phyloP scores from a whole-genome alignment of 2,113 vertebrate species.

The Pygathrix nemaeus region DNA sequence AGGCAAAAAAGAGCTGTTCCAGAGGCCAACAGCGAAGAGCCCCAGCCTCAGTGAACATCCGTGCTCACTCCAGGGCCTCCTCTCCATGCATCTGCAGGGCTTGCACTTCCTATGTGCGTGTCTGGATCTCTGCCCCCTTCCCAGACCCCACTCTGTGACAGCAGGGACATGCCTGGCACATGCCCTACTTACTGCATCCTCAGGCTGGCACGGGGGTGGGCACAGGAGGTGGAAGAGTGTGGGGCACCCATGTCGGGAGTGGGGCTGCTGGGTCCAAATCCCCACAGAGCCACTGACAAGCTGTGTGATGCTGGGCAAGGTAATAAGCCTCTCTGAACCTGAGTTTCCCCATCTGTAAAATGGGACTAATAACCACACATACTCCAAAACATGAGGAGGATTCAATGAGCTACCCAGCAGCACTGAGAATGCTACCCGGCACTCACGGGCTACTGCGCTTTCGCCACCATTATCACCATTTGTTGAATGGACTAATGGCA shows the following conservation, averaged over 20 bases:
- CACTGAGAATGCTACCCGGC: neutral
- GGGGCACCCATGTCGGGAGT: neutral
- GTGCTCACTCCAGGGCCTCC: rapidly evolving
- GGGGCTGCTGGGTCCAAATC: neutral
- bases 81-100: neutral
- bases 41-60: neutral
- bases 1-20: neutral
- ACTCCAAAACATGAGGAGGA: neutral
- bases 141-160: neutral
- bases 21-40: neutral
- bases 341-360: neutral
- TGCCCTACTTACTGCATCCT: rapidly evolving
- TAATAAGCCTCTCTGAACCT: neutral
- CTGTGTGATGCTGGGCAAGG: neutral
- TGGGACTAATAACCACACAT: too few species aligned
- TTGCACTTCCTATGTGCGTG: neutral
- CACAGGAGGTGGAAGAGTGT: rapidly evolving
- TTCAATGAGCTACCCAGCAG: neutral
- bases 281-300: neutral
- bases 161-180: neutral
- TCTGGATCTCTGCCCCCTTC: neutral
- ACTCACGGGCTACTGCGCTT: rapidly evolving
- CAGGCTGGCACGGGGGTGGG: too few species aligned
- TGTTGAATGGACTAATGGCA: neutral
- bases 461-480: rapidly evolving